Percentiles rank a stretch among this genome's conserved stretches.
phyloP scores from a whole-genome alignment of 2,113 vertebrate species.

The Pluvianellus socialis region DNA sequence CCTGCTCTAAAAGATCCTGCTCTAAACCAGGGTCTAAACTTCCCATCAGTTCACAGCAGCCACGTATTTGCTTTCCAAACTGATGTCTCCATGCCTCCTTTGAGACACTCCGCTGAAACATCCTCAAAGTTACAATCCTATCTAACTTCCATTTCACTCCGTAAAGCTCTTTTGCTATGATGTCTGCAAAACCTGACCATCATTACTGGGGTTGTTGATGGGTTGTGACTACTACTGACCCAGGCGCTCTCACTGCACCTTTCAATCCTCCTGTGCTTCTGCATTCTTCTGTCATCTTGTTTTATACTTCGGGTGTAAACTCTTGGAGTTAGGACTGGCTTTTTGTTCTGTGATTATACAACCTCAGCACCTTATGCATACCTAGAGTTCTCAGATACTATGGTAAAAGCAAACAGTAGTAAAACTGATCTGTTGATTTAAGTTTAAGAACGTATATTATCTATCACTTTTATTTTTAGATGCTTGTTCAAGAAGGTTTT shows the following conservation, averaged over 20 bases:
- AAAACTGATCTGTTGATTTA: background rate
- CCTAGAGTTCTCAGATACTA: background rate
- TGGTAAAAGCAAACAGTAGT: background rate
- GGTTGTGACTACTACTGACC: background rate
- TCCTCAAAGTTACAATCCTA: background rate
- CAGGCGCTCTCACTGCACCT: background rate
- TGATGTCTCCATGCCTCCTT: background rate
- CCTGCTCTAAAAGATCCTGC: background rate
- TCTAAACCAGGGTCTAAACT: background rate
- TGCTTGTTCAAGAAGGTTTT: background rate
- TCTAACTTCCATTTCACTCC: background rate
- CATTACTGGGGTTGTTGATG: background rate
- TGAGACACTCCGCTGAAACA: background rate
- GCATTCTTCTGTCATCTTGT: background rate
- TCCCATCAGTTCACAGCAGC: background rate
- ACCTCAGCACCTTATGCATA: background rate
- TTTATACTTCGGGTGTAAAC: background rate
- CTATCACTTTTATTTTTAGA: background rate
- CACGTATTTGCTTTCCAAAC: background rate
- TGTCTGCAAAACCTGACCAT: background rate
- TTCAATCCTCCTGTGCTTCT: background rate
- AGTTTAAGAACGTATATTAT: background rate
- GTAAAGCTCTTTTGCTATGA: background rate
- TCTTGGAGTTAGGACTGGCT: background rate
- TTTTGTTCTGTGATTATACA: background rate